Evolutionary conservation across 2,113 vertebrate species (phyloP).

Genomic region (Cyanocitta stelleri): DNA sequence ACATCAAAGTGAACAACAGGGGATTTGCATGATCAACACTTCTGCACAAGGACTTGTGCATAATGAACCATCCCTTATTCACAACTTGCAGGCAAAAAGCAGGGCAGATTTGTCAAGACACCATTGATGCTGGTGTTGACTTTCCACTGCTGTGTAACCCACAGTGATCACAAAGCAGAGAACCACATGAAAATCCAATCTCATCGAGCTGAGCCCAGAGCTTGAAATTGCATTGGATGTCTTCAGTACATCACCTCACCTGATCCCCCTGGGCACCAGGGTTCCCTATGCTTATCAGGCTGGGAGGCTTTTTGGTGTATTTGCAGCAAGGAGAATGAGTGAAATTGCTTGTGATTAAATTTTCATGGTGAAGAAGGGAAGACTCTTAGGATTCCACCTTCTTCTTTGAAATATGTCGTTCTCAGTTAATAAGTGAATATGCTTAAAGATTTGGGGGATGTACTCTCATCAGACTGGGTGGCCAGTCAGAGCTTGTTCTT

Average conservation of each 20-base stretch:
- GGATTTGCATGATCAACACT: neutral
- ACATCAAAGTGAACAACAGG: neutral
- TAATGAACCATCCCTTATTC: neutral
- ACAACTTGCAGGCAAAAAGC: neutral
- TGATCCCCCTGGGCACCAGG: neutral
- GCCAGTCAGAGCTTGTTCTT: neutral
- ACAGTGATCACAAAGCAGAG: slow-evolving; percentile 4
- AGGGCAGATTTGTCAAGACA: neutral
- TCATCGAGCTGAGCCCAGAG: slow-evolving; percentile 1
- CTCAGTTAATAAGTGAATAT: slow-evolving; percentile 43
- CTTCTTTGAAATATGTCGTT: slow-evolving; percentile 48
- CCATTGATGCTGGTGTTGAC: neutral
- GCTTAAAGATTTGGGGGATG: neutral
- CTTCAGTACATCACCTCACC: neutral
- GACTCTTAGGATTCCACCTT: slow-evolving; percentile 29
- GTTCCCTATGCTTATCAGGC: neutral
- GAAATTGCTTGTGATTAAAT: slow-evolving; percentile 57
- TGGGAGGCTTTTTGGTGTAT: neutral
- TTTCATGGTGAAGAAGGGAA: slow-evolving; percentile 34
- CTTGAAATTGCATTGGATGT: neutral
- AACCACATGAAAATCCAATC: neutral
- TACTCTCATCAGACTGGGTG: neutral
- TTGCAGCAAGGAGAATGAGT: slow-evolving; percentile 28
- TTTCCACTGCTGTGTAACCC: slow-evolving; percentile 11
- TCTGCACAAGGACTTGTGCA: neutral